Base-by-base conservation (phyloP, 1,140 invertebrate genomes). In the Myzus persicae region DNA sequence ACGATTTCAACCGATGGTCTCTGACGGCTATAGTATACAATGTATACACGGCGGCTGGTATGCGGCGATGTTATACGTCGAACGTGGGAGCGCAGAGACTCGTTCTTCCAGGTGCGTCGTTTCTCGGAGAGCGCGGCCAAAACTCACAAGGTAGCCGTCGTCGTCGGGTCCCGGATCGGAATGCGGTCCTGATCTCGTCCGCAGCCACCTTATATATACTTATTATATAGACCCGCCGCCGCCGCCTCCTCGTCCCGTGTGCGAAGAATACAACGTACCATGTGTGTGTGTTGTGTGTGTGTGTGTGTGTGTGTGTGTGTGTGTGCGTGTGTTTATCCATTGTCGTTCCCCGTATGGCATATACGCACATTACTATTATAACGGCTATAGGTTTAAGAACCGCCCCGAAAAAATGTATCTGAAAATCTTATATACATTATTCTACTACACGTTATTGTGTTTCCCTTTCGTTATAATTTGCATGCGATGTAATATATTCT, bases 131-230 rank as follows among this genome's bases (percentile, higher is more conserved):
- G 59, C 31, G 31, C 31, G 59, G 4, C 59, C 59, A 76, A 76
- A n/a, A 76, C 59, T 76, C 59, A n/a, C 59, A n/a, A 76, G 31
- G n/a, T n/a, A 85, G 84, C 88, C 59, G 38, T 6, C 59, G 90
- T 84, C 42, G 67, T 82, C 81, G 48, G 36, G 76, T 81, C 91
- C 22, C 81, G 91, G 76, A 93, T 93, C 38, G 91, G 91, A 93
- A 93, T 93, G 91, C 81, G 91, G 91, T 93, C 46, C 81, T 48
- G 91, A 84, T 82, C 91, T 51, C 81, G 24, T 93, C 91, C 36
- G 76, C 76, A 82, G 46, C 91, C 36, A 85, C 91, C 91, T 93
- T 93, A 93, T 93, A 93, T 93, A 84, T 93, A 85, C 90, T 4
- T 26, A 31, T 31, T 14, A 1, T 31, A 76, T 18, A 76, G 8